Evolutionary conservation across 2,888 invertebrate species (phyloP), one percentile per base, ranked within the genome.

Genomic region (Scaptomyza polygonia): DNA sequence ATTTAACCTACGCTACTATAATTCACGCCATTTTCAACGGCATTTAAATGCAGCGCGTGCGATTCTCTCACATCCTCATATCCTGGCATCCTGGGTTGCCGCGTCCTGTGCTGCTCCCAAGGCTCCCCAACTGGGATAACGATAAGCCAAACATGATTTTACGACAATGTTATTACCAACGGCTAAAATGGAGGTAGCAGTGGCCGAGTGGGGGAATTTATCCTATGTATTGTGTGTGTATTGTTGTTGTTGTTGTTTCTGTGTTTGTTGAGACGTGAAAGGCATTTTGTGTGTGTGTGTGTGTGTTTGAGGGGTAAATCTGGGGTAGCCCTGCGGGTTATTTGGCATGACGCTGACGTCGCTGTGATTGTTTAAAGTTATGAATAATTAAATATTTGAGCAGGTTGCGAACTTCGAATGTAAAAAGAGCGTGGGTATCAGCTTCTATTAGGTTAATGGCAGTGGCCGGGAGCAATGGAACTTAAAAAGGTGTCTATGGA

Each of bases 341-440:
- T 78, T 67, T 67, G 69, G 64, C 88, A 75, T 78, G 79, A 79
- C 80, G 72, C 80, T 78, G 72, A 81, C 72, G 78, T 82, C 76
- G 78, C 71, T 63, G 74, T 88, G 84, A 88, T 84, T 84, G 89
- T 89, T 88, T 84, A 86, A 88, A 89, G 90, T 91, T 91, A 91
- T 91, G 90, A 91, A 91, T 91, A 91, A 91, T 91, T 91, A 91
- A 91, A 91, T 91, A 89, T 90, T 89, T 89, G 85, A 63, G 55
- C 82, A 79, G 88, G 83, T 85, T 81, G 73, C 65, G 47, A 48
- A 63, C 69, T 57, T 42, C 14, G 58, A 56, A 45, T 44, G 52
- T 36, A 21, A 7, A 21, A 7, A 51, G 42, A 30, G 39, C 39
- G 8, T 16, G 42, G 58, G 36, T 8, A 43, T 32, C 29, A 42